Percentiles rank a stretch among this genome's conserved stretches.
Evolutionary conservation across 2,113 vertebrate genomes (phyloP).

Genomic region (Buteo buteo): DNA sequence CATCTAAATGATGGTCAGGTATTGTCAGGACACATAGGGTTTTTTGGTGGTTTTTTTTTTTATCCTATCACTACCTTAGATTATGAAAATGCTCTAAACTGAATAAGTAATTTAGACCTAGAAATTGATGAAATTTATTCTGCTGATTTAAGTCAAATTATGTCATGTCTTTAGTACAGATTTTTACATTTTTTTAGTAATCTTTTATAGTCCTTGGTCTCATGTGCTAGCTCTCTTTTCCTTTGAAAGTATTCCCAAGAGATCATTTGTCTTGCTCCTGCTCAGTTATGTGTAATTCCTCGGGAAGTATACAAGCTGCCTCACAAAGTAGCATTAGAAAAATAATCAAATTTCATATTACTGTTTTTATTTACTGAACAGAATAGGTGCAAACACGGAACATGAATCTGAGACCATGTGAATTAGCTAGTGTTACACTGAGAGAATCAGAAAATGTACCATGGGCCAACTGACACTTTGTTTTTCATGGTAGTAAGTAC

Average conservation of each 20-base stretch:
- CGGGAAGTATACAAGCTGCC: background rate
- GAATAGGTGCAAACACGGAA: background rate
- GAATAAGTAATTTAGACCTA: background rate
- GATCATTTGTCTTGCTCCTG: background rate
- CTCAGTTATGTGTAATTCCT: rapidly evolving
- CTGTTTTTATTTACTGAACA: background rate
- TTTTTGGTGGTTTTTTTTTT: background rate
- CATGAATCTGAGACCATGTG: background rate
- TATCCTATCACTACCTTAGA: background rate
- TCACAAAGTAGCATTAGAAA: background rate
- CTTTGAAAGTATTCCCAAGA: background rate
- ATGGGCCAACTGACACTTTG: background rate
- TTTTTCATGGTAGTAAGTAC: background rate
- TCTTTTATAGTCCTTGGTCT: background rate
- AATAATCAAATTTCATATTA: background rate
- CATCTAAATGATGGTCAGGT: background rate
- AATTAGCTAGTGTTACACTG: background rate
- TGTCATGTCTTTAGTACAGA: background rate
- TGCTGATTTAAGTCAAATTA: background rate
- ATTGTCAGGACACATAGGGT: background rate
- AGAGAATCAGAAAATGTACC: background rate
- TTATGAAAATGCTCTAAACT: background rate
- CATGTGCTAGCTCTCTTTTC: background rate
- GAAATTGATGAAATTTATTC: background rate
- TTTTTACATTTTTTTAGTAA: background rate